Evolutionary conservation across 2,797 vertebrate genomes (phyloP), one percentile per base, ranked within the genome.

Genomic region (Margarornis squamiger): DNA sequence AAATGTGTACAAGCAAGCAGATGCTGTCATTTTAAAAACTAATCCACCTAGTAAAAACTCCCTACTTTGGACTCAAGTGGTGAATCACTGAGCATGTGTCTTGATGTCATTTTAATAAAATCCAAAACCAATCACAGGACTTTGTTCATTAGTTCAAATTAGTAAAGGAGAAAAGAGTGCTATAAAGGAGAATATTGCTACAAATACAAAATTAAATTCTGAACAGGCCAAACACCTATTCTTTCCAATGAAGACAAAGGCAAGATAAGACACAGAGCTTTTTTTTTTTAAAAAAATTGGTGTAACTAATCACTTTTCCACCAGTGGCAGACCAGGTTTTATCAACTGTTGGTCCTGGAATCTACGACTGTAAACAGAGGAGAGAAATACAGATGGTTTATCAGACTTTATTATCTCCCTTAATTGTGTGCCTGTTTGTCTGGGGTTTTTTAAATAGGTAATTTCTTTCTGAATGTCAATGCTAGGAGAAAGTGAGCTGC

Each of bases 1-100:
- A 97, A 98, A 97, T 94, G 97, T 97, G 94, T 98, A 97, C 97
- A 97, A 97, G 94, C 93, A 97, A 98, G 97, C 97, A 98, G 98
- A 98, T 97, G 97, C 94, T 98, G 96, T 98, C 97, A 97, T 97
- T 98, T 98, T 94, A 97, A 96, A 97, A 95, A 97, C 38, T 73
- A 80, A 98, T 96, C 95, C 94, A 96, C 97, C 96, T 93, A 96
- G 93, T 90, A 96, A 97, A 98, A 97, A 95, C 24, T 65, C 76
- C 93, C 96, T 97, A 91, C 96, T 97, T 90, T 95, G 95, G 97
- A 90, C 91, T 96, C 90, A 86, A 96, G 96, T 92, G 88, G 91
- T 79, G 55, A 95, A 95, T 83, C 68, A 92, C 67, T 45, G 78
- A 97, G 94, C 94, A 27, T 81, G 87, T 92, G 77, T 93, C 96